These are phyloP conservation scores for Siniperca undulata DNA, from an alignment of 2,797 vertebrate genomes.

Conservation along the genomic window DNA sequence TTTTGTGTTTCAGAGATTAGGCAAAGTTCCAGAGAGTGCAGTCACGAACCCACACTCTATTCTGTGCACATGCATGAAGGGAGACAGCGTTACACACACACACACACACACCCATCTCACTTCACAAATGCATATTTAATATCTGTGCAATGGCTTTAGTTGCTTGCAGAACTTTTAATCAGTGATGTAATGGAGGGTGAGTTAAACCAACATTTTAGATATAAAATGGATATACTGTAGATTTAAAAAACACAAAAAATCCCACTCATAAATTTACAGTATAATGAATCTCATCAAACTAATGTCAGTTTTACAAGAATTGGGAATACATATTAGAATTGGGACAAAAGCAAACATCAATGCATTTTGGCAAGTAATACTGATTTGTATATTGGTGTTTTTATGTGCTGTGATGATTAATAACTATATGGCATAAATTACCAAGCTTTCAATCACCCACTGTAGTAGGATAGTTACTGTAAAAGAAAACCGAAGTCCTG, in stretches of 20 bases:
- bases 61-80: conserved; percentile 50
- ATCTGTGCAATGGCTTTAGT: conserved; percentile 3
- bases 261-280: background rate
- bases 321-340: background rate
- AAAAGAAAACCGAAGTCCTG: background rate
- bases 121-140: conserved; percentile 50
- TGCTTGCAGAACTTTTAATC: conserved; percentile 43
- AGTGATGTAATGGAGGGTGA: background rate
- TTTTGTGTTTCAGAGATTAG: conserved; percentile 76
- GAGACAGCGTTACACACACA: conserved; percentile 9
- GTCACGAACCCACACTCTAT: conserved; percentile 41
- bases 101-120: conserved; percentile 19
- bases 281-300: conserved; percentile 7
- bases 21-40: conserved; percentile 63
- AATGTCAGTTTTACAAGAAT: background rate
- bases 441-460: background rate
- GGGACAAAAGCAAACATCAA: background rate
- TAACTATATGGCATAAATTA: background rate
- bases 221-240: background rate
- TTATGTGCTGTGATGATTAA: background rate
- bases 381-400: conserved; percentile 7
- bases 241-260: background rate
- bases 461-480: background rate
- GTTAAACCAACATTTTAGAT: background rate
- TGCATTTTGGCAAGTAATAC: background rate